Evolutionary conservation across 2,113 vertebrate species (phyloP).

Genomic region (Ploceus nigricollis): DNA sequence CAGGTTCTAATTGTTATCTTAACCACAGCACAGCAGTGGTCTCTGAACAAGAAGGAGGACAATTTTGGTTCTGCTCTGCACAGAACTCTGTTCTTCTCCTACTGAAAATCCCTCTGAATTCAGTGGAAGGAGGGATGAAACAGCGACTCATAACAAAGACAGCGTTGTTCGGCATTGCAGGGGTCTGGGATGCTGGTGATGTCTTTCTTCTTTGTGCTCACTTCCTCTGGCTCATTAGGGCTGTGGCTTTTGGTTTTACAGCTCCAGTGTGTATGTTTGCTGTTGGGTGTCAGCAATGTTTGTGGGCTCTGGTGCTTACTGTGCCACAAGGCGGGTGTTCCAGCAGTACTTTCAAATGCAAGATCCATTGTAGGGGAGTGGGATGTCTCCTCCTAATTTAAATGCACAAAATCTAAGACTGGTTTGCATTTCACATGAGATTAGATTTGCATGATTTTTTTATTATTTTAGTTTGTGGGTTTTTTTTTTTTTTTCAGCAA

Average conservation of each 20-base stretch:
- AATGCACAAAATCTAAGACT: not conserved
- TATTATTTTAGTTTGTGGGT: not conserved
- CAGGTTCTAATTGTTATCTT: not conserved
- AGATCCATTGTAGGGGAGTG: not conserved
- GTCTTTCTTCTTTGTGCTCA: slow-evolving; percentile 13
- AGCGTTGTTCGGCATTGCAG: not conserved
- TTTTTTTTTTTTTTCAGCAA: not conserved
- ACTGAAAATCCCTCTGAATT: not conserved
- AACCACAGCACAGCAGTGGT: not conserved
- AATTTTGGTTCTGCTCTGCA: not conserved
- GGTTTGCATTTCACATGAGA: not conserved
- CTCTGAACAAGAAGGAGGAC: not conserved
- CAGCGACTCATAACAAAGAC: not conserved
- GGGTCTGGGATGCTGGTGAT: slow-evolving; percentile 9
- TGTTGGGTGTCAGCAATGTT: not conserved
- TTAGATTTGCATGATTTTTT: not conserved
- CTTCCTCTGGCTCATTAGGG: slow-evolving; percentile 23
- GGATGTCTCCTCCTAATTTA: not conserved
- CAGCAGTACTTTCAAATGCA: not conserved
- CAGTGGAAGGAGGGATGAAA: not conserved
- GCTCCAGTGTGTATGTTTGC: not conserved
- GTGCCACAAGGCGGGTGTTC: not conserved
- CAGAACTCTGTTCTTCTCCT: not conserved
- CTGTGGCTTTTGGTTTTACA: slow-evolving; percentile 15
- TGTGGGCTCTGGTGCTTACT: not conserved